Evolutionary conservation across 2,797 vertebrate genomes (phyloP), one percentile per base, ranked within the genome.

Genomic region (Leuciscus waleckii): DNA sequence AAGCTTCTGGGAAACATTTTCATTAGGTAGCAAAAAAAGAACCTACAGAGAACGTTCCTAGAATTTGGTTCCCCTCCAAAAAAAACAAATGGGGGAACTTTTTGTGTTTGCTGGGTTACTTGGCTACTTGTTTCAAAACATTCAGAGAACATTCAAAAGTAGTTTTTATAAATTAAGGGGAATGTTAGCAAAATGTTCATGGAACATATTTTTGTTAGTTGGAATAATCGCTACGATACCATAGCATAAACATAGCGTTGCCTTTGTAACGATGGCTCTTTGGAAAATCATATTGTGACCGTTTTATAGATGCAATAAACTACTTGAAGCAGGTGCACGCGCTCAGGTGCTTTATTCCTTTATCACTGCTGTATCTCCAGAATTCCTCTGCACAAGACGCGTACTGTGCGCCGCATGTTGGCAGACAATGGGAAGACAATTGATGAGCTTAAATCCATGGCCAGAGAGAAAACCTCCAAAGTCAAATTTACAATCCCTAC

Each of bases 311-410:
- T 46, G 23, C 8, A 26, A 17, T 39, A 23, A 21, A 39, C 10
- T 8, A 32, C n/a, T 70, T 21, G 58, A 61, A 61, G 4, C 37
- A 41, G 10, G 68, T 67, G 2, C 35, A 39, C 9, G 2, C 2
- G 5, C 63, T 75, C 14, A 3, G 9, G 26, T 56, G 39, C 16
- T 37, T 14, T 13, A 16, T 32, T 68, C 8, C 49, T 63, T 54
- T 54, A 26, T 46, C 29, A 1, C 23, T 9, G 16, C 23, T 75
- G 5, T 65, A 35, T n/a, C 23, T 75, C 6, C 87, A 97, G 97
- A 82, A 91, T 97, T 6, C 95, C 96, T 3, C 94, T 98, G 26
- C 87, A 88, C 74, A 95, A 95, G 84, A 93, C 91, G 56, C 93
- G 91, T 8, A 93, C 91, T 2, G 56, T 92, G 19, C 93, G 90